Evolutionary conservation across 2,113 vertebrate genomes (phyloP).

Genomic region (Diadophis punctatus): DNA sequence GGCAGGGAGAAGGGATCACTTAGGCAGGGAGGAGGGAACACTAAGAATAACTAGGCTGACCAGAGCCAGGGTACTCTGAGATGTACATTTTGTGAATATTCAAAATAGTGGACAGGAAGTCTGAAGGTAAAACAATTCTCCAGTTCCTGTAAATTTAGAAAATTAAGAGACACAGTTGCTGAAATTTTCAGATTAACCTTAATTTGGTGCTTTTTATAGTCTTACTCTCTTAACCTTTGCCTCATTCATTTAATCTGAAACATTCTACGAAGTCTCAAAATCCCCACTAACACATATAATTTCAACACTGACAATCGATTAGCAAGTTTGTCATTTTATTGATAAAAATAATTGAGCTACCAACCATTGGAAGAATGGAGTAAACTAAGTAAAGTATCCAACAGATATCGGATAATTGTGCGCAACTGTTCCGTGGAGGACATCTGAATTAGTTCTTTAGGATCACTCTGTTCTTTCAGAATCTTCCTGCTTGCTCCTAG

Average conservation of each 20-base stretch:
- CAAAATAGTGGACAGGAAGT: background rate
- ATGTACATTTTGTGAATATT: background rate
- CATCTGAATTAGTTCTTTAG: conserved; percentile 84
- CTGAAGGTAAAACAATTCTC: background rate
- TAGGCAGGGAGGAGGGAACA: background rate
- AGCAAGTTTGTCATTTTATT: background rate
- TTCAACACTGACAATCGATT: background rate
- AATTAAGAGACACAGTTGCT: background rate
- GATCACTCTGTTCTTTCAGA: conserved; percentile 64
- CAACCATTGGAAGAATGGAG: conserved; percentile 95
- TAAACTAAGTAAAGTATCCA: conserved; percentile 96
- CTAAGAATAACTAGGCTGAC: background rate
- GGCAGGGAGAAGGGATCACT: background rate
- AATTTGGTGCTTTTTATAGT: background rate
- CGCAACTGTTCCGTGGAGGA: conserved; percentile 96
- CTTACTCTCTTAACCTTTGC: background rate
- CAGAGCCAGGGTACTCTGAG: background rate
- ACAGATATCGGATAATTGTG: conserved; percentile 92
- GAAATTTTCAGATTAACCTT: background rate
- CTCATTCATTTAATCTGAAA: background rate
- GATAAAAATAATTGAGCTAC: conserved; percentile 42
- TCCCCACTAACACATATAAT: background rate
- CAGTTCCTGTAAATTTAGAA: background rate
- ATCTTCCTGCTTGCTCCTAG: conserved; percentile 84
- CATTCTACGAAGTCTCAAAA: background rate